Evolutionary conservation across 2,113 vertebrate genomes (phyloP), one percentile per base, ranked within the genome.

Genomic region (Naja naja): DNA sequence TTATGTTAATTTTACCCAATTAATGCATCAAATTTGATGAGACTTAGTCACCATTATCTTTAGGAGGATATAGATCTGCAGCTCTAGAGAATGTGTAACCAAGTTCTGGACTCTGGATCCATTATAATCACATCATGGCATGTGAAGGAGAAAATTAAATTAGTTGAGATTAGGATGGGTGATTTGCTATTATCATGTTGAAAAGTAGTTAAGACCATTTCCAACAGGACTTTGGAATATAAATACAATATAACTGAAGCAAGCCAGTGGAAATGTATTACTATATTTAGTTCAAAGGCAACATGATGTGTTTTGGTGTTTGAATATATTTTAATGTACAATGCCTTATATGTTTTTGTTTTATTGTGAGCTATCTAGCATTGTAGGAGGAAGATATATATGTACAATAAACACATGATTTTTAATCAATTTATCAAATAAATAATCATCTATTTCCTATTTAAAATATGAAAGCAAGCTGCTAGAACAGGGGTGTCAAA

Each of bases 401-500:
- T 10, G 34, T 22, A 43, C 74, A 43, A 43, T 81, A 39, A 81
- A 23, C 8, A 81, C 74, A 81, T 10, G 34, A 39, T 43, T 81
- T 81, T 9, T 20, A 81, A 81, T 43, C 74, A 81, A 81, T 81
- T 43, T 81, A 81, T 81, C 74, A 81, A 81, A 81, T 81, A 81
- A 81, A 81, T 43, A 81, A 81, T 39, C 43, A 43, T 88, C 55
- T 49, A 91, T 93, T 94, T 94, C 92, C 58, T 91, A 55, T 93
- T 93, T 64, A 94, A 96, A 95, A 39, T 91, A 93, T 22, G 88
- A 94, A 86, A 90, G 91, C 6, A 96, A 92, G 60, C 90, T 9
- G 22, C 90, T 91, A 91, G 92, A 89, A 12, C 49, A 52, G 49
- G 49, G 49, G 11, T 52, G 2, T 52, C 49, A 52, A 52, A 52